Evolutionary conservation across 2,113 vertebrate species (phyloP).

Genomic region (Malurus elegans): DNA sequence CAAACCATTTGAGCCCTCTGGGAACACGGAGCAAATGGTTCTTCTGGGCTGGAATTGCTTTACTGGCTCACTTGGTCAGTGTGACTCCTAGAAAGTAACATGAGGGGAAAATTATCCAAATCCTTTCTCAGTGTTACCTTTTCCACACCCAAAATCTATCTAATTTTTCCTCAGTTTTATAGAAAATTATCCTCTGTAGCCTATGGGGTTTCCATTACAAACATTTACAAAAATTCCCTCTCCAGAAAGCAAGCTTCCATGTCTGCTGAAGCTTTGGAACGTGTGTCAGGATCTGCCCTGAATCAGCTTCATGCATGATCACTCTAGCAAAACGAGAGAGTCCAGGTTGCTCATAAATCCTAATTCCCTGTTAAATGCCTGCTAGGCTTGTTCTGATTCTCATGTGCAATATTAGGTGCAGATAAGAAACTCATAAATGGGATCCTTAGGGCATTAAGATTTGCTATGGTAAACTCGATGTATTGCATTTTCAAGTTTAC

Average conservation of each 20-base stretch:
- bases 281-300: not conserved
- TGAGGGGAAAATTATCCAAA: not conserved
- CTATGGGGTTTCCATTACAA: not conserved
- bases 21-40: not conserved
- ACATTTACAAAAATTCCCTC: not conserved
- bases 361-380: not conserved
- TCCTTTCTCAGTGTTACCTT: not conserved
- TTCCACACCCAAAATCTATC: not conserved
- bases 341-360: conserved; percentile 33
- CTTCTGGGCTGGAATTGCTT: not conserved
- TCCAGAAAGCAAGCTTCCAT: not conserved
- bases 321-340: not conserved
- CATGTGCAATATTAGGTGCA: not conserved
- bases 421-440: conserved; percentile 23
- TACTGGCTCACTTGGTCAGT: not conserved
- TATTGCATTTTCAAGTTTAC: not conserved
- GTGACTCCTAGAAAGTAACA: not conserved
- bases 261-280: not conserved
- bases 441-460: not conserved
- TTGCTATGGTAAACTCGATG: not conserved
- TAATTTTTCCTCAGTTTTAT: not conserved
- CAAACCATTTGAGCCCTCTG: not conserved
- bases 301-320: not conserved
- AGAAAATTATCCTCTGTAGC: not conserved
- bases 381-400: not conserved